Conservation (phyloP, 2,888 invertebrate species). For the Dicycla oo region DNA sequence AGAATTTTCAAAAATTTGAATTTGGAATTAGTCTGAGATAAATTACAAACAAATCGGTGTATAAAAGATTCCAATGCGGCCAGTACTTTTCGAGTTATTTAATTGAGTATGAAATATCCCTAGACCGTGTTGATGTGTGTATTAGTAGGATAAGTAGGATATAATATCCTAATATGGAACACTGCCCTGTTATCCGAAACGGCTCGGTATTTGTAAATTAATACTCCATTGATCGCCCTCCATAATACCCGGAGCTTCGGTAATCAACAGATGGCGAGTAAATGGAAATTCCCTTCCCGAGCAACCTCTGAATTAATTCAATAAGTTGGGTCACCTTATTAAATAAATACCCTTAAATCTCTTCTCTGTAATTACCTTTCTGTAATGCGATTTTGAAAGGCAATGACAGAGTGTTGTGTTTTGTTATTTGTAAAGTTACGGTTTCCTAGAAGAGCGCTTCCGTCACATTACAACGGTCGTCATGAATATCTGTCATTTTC, state of each 20-base stretch:
- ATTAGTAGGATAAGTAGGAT: no score
- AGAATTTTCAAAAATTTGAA: no score
- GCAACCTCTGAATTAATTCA: slow-evolving; percentile 57
- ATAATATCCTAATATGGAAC: neutral
- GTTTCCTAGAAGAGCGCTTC: no score
- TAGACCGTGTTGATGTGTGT: no score
- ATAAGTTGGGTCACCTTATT: slow-evolving; percentile 56
- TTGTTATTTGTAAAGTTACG: neutral
- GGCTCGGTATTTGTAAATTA: slow-evolving; percentile 17
- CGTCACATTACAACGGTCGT: no score
- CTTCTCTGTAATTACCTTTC: slow-evolving; percentile 49
- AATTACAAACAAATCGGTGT: no score
- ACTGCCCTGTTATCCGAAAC: neutral
- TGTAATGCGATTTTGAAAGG: slow-evolving; percentile 31
- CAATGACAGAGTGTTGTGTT: neutral
- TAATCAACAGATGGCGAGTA: slow-evolving; percentile 44
- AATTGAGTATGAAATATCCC: no score
- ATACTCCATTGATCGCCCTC: slow-evolving; percentile 21
- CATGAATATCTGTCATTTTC: no score
- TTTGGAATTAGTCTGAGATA: no score
- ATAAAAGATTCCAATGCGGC: no score
- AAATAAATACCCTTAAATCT: slow-evolving; percentile 63
- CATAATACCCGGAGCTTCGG: slow-evolving; percentile 22
- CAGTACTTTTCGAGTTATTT: no score
- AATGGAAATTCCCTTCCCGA: slow-evolving; percentile 36